phyloP scores from a whole-genome alignment of 2,797 vertebrate species.

The Ataeniobius toweri region DNA sequence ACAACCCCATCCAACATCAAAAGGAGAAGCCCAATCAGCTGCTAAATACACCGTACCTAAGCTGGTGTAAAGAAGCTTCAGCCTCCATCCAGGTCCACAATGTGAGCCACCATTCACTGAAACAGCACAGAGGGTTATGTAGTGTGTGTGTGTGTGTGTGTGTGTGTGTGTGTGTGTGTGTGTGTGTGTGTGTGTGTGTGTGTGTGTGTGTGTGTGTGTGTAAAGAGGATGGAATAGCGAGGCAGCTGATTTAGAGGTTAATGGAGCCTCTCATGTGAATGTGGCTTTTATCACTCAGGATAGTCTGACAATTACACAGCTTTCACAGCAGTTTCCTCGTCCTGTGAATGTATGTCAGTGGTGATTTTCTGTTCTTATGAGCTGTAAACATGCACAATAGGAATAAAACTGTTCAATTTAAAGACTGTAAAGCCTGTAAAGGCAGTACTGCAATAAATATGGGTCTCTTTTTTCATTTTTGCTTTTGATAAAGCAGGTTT shows the following conservation, averaged over 20 bases:
- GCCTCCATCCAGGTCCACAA: constrained; percentile 21
- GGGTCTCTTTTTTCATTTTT: background rate
- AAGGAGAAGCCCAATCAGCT: constrained; percentile 5
- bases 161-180: background rate
- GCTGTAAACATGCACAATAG: background rate
- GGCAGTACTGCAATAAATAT: background rate
- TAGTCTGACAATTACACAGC: constrained; percentile 39
- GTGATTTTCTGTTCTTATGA: background rate
- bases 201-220: constrained; percentile 38
- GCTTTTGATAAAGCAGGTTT: background rate
- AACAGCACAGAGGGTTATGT: constrained; percentile 44
- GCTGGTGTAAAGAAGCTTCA: constrained; percentile 3
- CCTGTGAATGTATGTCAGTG: constrained; percentile 15
- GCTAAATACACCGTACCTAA: constrained; percentile 11
- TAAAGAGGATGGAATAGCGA: constrained; percentile 51
- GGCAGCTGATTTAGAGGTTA: constrained; percentile 62
- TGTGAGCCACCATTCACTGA: constrained; percentile 34
- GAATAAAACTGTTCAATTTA: background rate
- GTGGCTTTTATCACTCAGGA: constrained; percentile 52
- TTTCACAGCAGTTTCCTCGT: constrained; percentile 35
- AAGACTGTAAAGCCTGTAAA: background rate
- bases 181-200: no score
- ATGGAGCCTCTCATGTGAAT: constrained; percentile 67
- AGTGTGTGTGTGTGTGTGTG: background rate
- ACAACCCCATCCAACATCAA: constrained; percentile 13